Conservation (phyloP, 92 coral and sea anemone genomes). For the Actinernus sp. region DNA sequence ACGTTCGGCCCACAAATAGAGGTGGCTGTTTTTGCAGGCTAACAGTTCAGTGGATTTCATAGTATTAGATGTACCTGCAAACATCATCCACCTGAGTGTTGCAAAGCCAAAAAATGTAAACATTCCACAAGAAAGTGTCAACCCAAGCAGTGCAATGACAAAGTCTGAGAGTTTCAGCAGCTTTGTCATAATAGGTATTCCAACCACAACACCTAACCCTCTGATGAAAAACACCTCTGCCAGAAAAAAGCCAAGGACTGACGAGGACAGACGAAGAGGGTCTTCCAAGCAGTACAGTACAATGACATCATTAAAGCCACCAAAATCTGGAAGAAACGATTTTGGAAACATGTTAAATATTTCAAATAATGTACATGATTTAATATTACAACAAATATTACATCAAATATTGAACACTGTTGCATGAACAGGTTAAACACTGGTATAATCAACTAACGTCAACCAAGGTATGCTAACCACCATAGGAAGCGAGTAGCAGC, state of each 20-base stretch:
- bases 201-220: slow-evolving; percentile 83
- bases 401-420: too few species aligned
- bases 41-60: too few species aligned
- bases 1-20: not conserved
- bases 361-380: too few species aligned
- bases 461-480: too few species aligned
- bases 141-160: slow-evolving; percentile 75
- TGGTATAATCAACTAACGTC: too few species aligned
- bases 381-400: too few species aligned
- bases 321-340: slow-evolving; percentile 89
- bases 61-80: slow-evolving; percentile 70
- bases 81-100: slow-evolving; percentile 79
- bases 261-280: slow-evolving; percentile 78
- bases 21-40: too few species aligned
- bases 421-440: too few species aligned
- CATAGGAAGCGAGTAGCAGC: too few species aligned
- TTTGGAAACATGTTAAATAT: too few species aligned
- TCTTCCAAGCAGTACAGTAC: slow-evolving; percentile 71
- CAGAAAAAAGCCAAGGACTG: slow-evolving; percentile 81
- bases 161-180: slow-evolving; percentile 69
- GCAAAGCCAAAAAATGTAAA: slow-evolving; percentile 79
- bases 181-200: slow-evolving; percentile 75
- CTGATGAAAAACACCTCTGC: slow-evolving; percentile 61
- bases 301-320: slow-evolving; percentile 82
- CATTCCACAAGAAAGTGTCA: slow-evolving; percentile 40